phyloP scores from a whole-genome alignment of 2,888 invertebrate genomes.

The Heliconius cydno region DNA sequence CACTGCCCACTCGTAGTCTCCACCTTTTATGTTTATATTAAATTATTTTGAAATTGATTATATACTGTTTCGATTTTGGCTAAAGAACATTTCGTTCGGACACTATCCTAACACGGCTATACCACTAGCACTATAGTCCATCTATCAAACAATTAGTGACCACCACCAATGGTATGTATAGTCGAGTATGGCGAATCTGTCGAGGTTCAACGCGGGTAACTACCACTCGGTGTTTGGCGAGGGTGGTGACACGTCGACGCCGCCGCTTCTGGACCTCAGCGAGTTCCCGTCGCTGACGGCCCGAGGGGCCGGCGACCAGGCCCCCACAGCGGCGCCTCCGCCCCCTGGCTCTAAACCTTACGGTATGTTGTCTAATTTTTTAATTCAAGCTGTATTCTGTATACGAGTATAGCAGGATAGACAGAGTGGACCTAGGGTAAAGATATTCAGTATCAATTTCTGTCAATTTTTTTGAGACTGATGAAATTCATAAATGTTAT shows the following conservation, averaged over 20 bases:
- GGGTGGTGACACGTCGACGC: conserved; percentile 90
- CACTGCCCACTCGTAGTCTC: not conserved
- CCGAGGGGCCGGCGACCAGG: conserved; percentile 90
- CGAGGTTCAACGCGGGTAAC: conserved; percentile 85
- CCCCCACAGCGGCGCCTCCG: conserved; percentile 91
- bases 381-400: not conserved
- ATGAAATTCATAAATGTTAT: not conserved
- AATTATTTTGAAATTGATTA: not conserved
- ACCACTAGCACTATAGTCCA: not conserved
- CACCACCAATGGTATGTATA: conserved; percentile 52
- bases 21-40: not conserved
- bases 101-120: not conserved
- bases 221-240: conserved; percentile 93
- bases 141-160: conserved; percentile 28
- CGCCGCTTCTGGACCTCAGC: conserved; percentile 94
- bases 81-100: not conserved
- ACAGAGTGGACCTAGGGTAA: not conserved
- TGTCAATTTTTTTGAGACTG: not conserved
- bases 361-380: conserved; percentile 76
- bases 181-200: conserved; percentile 86
- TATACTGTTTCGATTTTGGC: not conserved
- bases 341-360: conserved; percentile 97
- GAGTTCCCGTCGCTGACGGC: conserved; percentile 97
- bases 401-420: not conserved
- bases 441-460: not conserved